Conservation (phyloP, 2,797 vertebrate genomes). For the Ibycter americanus region DNA sequence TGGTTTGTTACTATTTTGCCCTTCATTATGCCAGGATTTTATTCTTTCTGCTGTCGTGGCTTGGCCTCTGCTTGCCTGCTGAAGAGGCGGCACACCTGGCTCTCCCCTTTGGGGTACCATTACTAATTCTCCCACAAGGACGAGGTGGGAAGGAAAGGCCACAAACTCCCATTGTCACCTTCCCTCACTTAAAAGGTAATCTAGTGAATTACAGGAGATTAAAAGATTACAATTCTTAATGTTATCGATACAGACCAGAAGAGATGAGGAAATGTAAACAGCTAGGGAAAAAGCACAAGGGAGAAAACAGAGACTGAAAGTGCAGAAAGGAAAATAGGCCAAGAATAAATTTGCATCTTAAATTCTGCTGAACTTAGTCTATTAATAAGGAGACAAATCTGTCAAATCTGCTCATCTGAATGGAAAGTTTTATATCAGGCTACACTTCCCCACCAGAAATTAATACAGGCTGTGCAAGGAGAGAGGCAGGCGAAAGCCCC, state of each 20-base stretch:
- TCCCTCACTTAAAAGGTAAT: neutral
- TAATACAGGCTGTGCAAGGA: neutral
- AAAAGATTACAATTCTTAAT: neutral
- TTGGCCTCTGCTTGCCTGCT: neutral
- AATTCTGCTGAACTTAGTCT: slow-evolving; percentile 44
- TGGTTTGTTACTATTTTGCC: neutral
- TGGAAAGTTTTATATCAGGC: neutral
- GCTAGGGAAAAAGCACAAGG: neutral
- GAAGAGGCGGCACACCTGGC: neutral
- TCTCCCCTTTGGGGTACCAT: neutral
- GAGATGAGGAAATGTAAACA: neutral
- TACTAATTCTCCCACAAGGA: neutral
- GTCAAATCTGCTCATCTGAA: slow-evolving; percentile 34
- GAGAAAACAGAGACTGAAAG: slow-evolving; percentile 7
- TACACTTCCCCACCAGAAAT: neutral
- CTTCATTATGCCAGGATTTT: neutral
- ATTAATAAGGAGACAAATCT: slow-evolving; percentile 51
- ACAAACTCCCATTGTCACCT: neutral
- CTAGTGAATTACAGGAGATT: neutral
- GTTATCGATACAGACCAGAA: neutral
- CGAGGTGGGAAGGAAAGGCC: neutral
- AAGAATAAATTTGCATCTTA: slow-evolving; percentile 68
- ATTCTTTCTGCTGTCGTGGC: neutral
- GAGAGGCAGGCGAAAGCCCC: neutral
- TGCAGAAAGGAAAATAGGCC: slow-evolving; percentile 55